These are phyloP conservation scores for Campoletis sonorensis DNA, from an alignment of 1,140 invertebrate species.

Conservation along the genomic window DNA sequence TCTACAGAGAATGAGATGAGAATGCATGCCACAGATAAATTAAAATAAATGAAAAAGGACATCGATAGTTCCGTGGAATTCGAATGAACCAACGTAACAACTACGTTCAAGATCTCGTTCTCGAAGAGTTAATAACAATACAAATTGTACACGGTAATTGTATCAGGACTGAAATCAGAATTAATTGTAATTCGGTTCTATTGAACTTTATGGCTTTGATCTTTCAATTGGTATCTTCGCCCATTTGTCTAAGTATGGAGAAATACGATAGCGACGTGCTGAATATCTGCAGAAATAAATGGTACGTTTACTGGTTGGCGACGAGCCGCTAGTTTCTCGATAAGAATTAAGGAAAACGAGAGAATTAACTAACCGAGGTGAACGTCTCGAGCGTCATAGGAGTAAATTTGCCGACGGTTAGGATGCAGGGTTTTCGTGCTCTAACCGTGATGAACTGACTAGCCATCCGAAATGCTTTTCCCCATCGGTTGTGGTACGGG, in stretches of 20 bases:
- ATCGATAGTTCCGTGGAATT: no score
- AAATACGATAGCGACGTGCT: slow-evolving; percentile 59
- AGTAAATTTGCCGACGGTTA: slow-evolving; percentile 59
- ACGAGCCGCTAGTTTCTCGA: no score
- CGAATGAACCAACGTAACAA: no score
- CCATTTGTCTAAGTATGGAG: slow-evolving; percentile 55
- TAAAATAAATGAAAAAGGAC: no score
- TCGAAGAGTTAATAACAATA: no score
- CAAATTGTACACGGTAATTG: no score
- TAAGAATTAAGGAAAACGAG: no score
- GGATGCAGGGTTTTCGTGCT: slow-evolving; percentile 52
- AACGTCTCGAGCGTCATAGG: slow-evolving; percentile 57
- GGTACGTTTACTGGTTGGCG: no score
- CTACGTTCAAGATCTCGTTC: no score
- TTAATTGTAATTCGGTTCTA: no score
- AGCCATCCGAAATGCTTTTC: slow-evolving; percentile 52
- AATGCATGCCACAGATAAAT: no score
- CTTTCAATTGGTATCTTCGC: neutral
- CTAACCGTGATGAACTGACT: slow-evolving; percentile 52
- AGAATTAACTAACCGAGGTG: slow-evolving; percentile 52
- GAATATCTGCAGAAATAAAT: slow-evolving; percentile 52
- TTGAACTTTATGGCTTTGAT: neutral
- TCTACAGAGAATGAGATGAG: no score
- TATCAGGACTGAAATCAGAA: neutral
- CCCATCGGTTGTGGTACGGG: slow-evolving; percentile 10